Evolutionary conservation across 2,888 invertebrate species (phyloP), one percentile per base, ranked within the genome.

Genomic region (Myopa tessellatipennis): DNA sequence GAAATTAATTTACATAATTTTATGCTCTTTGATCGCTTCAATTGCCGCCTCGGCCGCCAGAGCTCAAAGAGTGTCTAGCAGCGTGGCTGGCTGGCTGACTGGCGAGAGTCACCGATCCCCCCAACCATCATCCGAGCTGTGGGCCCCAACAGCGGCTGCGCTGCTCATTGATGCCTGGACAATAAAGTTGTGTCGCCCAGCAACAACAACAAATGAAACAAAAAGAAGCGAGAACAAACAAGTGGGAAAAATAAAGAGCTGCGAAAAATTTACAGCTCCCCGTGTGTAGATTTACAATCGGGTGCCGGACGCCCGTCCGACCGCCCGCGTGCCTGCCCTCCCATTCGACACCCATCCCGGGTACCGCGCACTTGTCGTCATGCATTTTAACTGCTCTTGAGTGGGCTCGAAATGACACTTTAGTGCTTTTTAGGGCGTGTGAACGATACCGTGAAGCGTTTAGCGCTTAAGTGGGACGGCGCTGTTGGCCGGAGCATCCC

Each of bases 1-100:
- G 89, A 89, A 89, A 89, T 88, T 89, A 88, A 89, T 89, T 89
- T 89, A 88, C 89, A 89, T 89, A 89, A 89, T 88, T 88, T 88
- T 86, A 85, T 87, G 89, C 87, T 86, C 88, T 87, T 88, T 88
- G 89, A 88, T 87, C 86, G 87, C 84, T 83, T 85, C 85, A 88
- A 85, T 84, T 85, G 85, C 84, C 83, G 80, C 75, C 82, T 77
- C 77, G n/a, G 71, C 26, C 18, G 72, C 60, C 40, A 36, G 40
- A 38, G 50, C 69, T 12, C 12, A 18, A 18, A 50, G 69, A 45
- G 69, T 50, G 52, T 7, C 60, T 60, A 3, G 26, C n/a, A 26
- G 61, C 10, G 7, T 34, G 61, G 18, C 8, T 5, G 18, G 26
- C 34, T 34, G 26, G 26, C 61, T 63, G 38, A 65, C 5, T 61